These are phyloP conservation scores for Avahi laniger DNA, from an alignment of 2,797 vertebrate genomes.

Conservation along the genomic window DNA sequence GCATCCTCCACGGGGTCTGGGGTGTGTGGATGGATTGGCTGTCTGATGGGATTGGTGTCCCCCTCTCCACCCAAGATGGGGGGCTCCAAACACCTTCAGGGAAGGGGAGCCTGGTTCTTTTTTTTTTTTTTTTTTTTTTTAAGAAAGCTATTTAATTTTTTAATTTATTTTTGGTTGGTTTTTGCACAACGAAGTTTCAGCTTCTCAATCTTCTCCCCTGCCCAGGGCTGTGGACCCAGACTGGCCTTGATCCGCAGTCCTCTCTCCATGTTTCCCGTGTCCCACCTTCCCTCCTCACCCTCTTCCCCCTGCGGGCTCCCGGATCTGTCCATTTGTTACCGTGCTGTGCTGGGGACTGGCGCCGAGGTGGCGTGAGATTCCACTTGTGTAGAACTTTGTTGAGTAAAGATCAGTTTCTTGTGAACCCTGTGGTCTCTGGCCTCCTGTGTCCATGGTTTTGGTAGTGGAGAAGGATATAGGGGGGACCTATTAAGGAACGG, in stretches of 20 bases:
- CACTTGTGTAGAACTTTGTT: conserved; percentile 86
- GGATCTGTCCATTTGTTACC: conserved; percentile 83
- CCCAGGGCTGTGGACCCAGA: conserved; percentile 61
- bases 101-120: conserved; percentile 59
- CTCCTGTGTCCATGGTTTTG: conserved; percentile 39
- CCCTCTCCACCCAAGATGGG: background rate
- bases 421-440: conserved; percentile 71
- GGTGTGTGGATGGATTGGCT: conserved; percentile 33
- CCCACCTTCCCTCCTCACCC: conserved; percentile 24
- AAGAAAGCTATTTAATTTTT: conserved; percentile 70
- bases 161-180: conserved; percentile 77
- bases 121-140: background rate
- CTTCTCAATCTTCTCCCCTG: conserved; percentile 75
- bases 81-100: conserved; percentile 43
- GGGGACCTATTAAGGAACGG: background rate
- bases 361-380: conserved; percentile 84
- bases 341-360: conserved; percentile 85
- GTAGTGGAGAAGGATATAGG: background rate
- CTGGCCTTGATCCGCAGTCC: conserved; percentile 57
- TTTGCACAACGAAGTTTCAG: conserved; percentile 80
- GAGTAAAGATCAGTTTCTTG: conserved; percentile 84
- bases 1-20: conserved; percentile 51
- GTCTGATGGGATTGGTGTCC: background rate
- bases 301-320: conserved; percentile 79
- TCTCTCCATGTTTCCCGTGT: background rate